phyloP scores from a whole-genome alignment of 2,888 invertebrate genomes.

The Chorisops tibialis region DNA sequence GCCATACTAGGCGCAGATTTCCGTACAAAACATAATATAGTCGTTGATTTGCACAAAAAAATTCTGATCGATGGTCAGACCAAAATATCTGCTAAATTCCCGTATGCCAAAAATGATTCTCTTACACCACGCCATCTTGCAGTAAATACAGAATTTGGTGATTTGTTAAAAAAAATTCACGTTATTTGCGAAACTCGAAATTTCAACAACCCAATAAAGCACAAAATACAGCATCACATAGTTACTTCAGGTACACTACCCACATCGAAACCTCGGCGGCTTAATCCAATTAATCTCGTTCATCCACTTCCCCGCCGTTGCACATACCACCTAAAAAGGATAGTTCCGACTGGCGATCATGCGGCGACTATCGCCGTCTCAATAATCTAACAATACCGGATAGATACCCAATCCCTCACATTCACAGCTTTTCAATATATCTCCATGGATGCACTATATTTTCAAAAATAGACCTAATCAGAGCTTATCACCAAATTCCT shows the following conservation, averaged over 20 bases:
- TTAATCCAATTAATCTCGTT: slow-evolving; percentile 38
- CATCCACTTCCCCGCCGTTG: slow-evolving; percentile 47
- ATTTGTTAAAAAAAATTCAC: no score
- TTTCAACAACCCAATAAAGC: no score
- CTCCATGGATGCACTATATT: slow-evolving; percentile 39
- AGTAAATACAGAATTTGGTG: no score
- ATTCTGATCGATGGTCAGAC: no score
- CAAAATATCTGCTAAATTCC: no score
- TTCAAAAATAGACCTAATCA: slow-evolving; percentile 37
- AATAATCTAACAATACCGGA: slow-evolving; percentile 43
- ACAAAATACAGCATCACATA: no score
- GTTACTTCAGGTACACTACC: not conserved
- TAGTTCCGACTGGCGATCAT: slow-evolving; percentile 40
- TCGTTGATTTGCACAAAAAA: no score
- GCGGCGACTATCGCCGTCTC: slow-evolving; percentile 41
- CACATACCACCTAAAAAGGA: slow-evolving; percentile 39
- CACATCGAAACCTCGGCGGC: not conserved
- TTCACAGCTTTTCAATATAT: slow-evolving; percentile 39
- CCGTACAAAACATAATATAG: no score
- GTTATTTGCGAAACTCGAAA: no score
- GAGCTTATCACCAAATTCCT: slow-evolving; percentile 41
- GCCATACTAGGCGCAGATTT: no score
- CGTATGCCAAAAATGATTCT: no score
- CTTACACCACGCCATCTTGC: no score
- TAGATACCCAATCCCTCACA: slow-evolving; percentile 42